A percentile compares a stretch with the other conserved stretches of the same genome.
Conservation (phyloP, 2,113 vertebrate species). For the Bombycilla garrulus region DNA sequence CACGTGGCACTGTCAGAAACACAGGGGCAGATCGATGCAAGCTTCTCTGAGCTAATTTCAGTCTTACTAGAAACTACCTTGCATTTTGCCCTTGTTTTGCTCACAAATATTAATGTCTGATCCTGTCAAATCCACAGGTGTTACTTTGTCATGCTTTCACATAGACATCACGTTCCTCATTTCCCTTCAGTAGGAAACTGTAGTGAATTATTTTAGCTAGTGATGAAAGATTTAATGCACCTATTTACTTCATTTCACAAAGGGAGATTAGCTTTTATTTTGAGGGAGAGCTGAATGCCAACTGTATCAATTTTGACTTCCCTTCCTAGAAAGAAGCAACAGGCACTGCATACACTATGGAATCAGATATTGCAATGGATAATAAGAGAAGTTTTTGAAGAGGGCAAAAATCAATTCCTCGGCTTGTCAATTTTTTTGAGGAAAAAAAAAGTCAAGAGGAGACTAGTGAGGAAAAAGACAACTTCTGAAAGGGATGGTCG, state of each 20-base stretch:
- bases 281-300: not conserved
- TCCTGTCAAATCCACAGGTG: not conserved
- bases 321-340: not conserved
- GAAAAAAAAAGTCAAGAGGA: not conserved
- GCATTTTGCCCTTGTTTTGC: not conserved
- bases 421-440: not conserved
- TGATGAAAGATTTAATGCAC: not conserved
- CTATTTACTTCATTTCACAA: not conserved
- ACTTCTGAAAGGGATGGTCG: not conserved
- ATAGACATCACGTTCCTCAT: not conserved
- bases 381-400: not conserved
- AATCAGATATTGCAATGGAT: not conserved
- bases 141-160: not conserved
- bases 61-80: not conserved
- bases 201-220: not conserved
- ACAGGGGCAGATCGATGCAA: rapidly evolving
- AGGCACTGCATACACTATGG: not conserved
- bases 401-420: not conserved
- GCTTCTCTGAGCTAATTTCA: not conserved
- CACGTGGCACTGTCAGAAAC: not conserved
- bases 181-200: not conserved
- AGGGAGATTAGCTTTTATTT: not conserved
- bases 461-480: not conserved
- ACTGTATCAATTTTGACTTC: not conserved
- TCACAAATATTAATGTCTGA: not conserved